Percentiles rank a stretch among this genome's conserved stretches.
These are phyloP conservation scores for Cybosia mesomella DNA, from an alignment of 2,888 invertebrate genomes.

Conservation along the genomic window DNA sequence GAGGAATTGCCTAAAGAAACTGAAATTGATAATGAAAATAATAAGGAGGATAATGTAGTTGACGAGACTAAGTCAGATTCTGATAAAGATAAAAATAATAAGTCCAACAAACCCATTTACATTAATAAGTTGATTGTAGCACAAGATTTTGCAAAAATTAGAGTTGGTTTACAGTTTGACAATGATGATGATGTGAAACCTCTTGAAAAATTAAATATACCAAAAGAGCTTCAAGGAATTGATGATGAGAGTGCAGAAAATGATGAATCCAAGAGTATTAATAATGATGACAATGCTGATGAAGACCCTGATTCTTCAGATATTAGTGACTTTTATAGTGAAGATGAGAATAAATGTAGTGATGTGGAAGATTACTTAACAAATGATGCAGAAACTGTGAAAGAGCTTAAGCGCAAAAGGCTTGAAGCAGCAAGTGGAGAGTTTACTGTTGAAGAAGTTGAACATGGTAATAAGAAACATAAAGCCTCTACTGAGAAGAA, in stretches of 20 bases:
- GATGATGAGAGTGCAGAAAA: conserved; percentile 72
- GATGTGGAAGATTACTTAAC: conserved; percentile 84
- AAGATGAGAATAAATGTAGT: conserved; percentile 87
- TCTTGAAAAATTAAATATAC: conserved; percentile 82
- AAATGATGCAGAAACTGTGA: conserved; percentile 78
- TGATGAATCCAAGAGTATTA: conserved; percentile 45
- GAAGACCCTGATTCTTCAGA: conserved; percentile 87
- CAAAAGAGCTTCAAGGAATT: conserved; percentile 78
- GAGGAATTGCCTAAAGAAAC: conserved; percentile 56
- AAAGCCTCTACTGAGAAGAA: conserved; percentile 77
- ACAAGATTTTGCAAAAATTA: conserved; percentile 94
- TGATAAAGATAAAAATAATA: conserved; percentile 58
- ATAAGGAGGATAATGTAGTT: conserved; percentile 56
- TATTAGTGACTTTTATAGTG: conserved; percentile 90
- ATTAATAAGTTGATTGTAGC: conserved; percentile 86
- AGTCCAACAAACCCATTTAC: conserved; percentile 67
- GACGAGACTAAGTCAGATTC: conserved; percentile 64
- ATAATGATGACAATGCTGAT: conserved; percentile 57
- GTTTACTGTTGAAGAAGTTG: conserved; percentile 85
- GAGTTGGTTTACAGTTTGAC: conserved; percentile 90
- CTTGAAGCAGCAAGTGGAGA: conserved; percentile 85
- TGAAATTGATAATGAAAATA: conserved; percentile 50
- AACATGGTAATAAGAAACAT: conserved; percentile 72
- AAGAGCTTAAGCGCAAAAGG: conserved; percentile 79
- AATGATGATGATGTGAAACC: conserved; percentile 88